Percentiles rank a stretch among this genome's conserved stretches.
Conservation (phyloP, 2,888 invertebrate genomes). For the Folsomia candida region DNA sequence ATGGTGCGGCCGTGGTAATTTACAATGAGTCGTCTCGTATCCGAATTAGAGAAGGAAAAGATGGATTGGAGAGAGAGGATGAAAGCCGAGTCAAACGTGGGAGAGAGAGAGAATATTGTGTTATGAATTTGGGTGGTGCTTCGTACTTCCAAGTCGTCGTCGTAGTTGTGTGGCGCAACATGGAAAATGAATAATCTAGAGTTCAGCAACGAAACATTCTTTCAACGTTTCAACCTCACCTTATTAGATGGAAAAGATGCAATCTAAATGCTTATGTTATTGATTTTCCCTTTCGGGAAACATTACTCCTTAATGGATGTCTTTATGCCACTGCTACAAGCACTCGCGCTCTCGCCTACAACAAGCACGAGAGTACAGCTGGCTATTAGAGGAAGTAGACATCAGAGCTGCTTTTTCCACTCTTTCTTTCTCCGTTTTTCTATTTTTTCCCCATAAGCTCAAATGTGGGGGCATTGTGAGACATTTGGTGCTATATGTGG, state of each 20-base stretch:
- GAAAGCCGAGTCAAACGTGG: conserved; percentile 34
- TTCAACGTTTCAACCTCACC: conserved; percentile 45
- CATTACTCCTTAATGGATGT: conserved; percentile 51
- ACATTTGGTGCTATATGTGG: too few relatives aligned
- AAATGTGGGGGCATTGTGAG: too few relatives aligned
- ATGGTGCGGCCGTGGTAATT: background rate
- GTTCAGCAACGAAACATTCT: conserved; percentile 43
- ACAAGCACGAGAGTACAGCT: background rate
- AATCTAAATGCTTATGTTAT: conserved; percentile 50
- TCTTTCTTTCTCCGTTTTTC: background rate
- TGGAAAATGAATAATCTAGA: conserved; percentile 42
- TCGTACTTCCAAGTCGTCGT: too few relatives aligned
- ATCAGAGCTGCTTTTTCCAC: background rate
- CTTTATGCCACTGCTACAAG: conserved; percentile 48
- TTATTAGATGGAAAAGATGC: conserved; percentile 49
- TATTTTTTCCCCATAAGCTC: too few relatives aligned
- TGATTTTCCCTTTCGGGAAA: conserved; percentile 50
- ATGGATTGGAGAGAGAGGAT: conserved; percentile 52
- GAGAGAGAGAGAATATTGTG: conserved; percentile 48
- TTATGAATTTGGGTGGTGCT: conserved; percentile 52
- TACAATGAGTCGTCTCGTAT: conserved; percentile 5
- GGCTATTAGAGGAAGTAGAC: conserved; percentile 4
- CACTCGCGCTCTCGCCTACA: too few relatives aligned
- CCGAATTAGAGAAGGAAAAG: conserved; percentile 15
- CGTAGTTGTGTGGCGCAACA: conserved; percentile 5